Conservation (phyloP, 2,113 vertebrate species). For the Pimephales promelas region DNA sequence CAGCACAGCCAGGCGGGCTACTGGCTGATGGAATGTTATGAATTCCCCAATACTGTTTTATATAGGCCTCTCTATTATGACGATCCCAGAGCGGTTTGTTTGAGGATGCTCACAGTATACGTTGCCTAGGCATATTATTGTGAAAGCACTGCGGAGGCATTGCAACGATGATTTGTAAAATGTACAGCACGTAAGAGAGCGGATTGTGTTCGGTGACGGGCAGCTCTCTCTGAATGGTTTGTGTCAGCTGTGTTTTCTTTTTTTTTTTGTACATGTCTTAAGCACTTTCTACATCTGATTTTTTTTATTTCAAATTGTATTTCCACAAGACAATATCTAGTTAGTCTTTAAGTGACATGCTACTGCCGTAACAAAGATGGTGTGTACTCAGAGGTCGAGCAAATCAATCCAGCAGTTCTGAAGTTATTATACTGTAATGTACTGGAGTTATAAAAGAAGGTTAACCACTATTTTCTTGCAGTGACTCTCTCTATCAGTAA, state of each 20-base stretch:
- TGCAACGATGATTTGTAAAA: slow-evolving; percentile 53
- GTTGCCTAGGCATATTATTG: slow-evolving; percentile 56
- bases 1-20: slow-evolving; percentile 14
- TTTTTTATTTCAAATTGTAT: slow-evolving; percentile 16
- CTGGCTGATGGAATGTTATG: slow-evolving; percentile 31
- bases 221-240: slow-evolving; percentile 32
- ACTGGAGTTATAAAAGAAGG: slow-evolving; percentile 66
- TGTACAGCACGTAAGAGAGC: not conserved
- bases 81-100: slow-evolving; percentile 18
- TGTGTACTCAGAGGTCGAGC: slow-evolving; percentile 60
- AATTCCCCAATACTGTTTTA: slow-evolving; percentile 18
- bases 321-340: slow-evolving; percentile 65
- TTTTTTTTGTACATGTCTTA: slow-evolving; percentile 64
- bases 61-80: slow-evolving; percentile 19
- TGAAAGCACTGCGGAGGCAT: slow-evolving; percentile 49
- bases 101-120: slow-evolving; percentile 38
- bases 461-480: slow-evolving; percentile 74
- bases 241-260: slow-evolving; percentile 25
- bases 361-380: slow-evolving; percentile 54
- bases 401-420: slow-evolving; percentile 69
- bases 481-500: slow-evolving; percentile 71
- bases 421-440: slow-evolving; percentile 67
- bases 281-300: slow-evolving; percentile 49
- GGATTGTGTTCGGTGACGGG: not conserved
- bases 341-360: slow-evolving; percentile 69